phyloP scores from a whole-genome alignment of 2,797 vertebrate genomes.

The Bovichtus diacanthus region DNA sequence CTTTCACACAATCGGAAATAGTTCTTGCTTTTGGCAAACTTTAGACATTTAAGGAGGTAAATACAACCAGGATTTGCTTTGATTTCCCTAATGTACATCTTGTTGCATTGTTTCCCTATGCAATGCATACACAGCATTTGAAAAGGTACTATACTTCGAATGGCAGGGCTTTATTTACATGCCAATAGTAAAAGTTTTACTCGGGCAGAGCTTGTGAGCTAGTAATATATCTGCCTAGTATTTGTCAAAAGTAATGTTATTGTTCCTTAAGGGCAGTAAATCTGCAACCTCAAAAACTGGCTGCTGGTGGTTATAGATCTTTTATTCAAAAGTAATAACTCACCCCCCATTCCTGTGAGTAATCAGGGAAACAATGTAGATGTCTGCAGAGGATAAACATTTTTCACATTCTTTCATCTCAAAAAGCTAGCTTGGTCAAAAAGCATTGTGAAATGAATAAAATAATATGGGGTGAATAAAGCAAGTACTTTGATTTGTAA shows the following conservation, averaged over 20 bases:
- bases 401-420: not conserved
- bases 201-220: not conserved
- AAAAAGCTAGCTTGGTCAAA: not conserved
- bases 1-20: not conserved
- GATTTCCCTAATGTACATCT: not conserved
- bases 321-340: conserved; percentile 18
- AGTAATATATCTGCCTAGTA: not conserved
- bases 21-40: not conserved
- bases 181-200: not conserved
- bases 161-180: not conserved
- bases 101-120: not conserved
- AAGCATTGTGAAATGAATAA: not conserved
- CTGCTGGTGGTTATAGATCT: not conserved
- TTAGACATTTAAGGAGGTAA: not conserved
- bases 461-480: not conserved
- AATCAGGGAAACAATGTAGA: conserved; percentile 1
- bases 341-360: not conserved
- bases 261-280: conserved; percentile 17
- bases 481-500: not conserved
- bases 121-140: not conserved
- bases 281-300: not conserved
- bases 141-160: not conserved
- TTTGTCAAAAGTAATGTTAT: conserved; percentile 28
- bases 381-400: not conserved
- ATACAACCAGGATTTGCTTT: not conserved